Percentiles rank a stretch among this genome's conserved stretches.
These are phyloP conservation scores for Mechanitis messenoides DNA, from an alignment of 2,888 invertebrate species.

Conservation along the genomic window DNA sequence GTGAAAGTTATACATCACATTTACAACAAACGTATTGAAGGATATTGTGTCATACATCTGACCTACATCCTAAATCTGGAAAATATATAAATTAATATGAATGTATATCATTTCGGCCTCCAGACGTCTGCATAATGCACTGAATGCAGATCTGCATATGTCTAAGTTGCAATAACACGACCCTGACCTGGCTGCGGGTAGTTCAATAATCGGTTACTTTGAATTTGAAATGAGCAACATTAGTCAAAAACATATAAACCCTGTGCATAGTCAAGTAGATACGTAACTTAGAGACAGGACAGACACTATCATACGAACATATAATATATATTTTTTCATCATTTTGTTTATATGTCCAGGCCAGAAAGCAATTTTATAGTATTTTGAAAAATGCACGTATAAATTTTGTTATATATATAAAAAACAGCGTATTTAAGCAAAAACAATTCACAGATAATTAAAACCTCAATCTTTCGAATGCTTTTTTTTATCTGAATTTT, in stretches of 20 bases:
- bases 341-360: too few relatives aligned
- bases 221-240: constrained; percentile 12
- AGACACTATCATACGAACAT: too few relatives aligned
- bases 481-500: too few relatives aligned
- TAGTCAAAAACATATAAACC: neutral
- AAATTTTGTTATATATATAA: too few relatives aligned
- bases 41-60: constrained; percentile 5
- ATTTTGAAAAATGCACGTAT: too few relatives aligned
- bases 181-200: constrained; percentile 29
- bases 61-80: constrained; percentile 22
- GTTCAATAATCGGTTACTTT: neutral
- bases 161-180: constrained; percentile 16
- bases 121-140: constrained; percentile 47
- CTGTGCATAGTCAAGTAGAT: constrained; percentile 1
- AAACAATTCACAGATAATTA: too few relatives aligned
- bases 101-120: constrained; percentile 35
- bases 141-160: constrained; percentile 17
- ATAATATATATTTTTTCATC: too few relatives aligned
- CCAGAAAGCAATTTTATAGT: too few relatives aligned
- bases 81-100: constrained; percentile 13
- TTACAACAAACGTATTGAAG: too few relatives aligned
- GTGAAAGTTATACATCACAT: too few relatives aligned
- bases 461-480: too few relatives aligned
- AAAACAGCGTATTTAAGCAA: too few relatives aligned
- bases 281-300: neutral